phyloP scores from a whole-genome alignment of 2,797 vertebrate species.

The Acrossocheilus fasciatus region DNA sequence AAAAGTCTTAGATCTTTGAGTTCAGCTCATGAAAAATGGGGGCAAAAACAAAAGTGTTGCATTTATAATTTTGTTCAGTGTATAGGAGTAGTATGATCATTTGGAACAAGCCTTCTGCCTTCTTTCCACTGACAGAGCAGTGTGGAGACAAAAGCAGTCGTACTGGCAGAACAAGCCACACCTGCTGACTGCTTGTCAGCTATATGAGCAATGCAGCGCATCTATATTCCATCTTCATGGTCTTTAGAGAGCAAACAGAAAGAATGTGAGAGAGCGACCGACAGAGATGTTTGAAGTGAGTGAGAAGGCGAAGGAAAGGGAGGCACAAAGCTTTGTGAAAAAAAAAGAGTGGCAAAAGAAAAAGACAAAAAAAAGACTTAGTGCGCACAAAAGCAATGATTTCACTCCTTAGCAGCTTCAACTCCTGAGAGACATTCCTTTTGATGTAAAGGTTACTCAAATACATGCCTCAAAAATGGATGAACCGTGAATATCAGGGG shows the following conservation, averaged over 20 bases:
- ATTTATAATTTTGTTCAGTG: too few relatives aligned
- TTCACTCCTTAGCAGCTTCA: constrained; percentile 29
- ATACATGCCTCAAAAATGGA: constrained; percentile 22
- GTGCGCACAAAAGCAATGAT: constrained; percentile 31
- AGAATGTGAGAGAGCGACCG: neutral
- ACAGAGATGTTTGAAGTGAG: constrained; percentile 22
- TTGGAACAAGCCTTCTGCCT: neutral
- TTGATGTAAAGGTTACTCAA: constrained; percentile 57
- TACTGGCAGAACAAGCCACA: constrained; percentile 8
- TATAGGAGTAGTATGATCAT: neutral
- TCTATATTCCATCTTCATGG: constrained; percentile 14
- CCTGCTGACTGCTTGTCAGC: neutral
- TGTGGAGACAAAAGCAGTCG: neutral
- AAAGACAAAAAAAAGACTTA: constrained; percentile 1
- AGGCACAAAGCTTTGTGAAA: neutral
- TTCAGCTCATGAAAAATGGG: too few relatives aligned
- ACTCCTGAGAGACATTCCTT: constrained; percentile 37
- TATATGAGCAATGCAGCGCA: neutral
- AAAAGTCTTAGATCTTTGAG: too few relatives aligned
- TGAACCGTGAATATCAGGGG: constrained; percentile 29
- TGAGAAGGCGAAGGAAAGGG: neutral
- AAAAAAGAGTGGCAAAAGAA: neutral
- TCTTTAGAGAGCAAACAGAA: constrained; percentile 30
- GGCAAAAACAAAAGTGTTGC: too few relatives aligned
- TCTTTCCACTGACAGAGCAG: neutral